phyloP scores from a whole-genome alignment of 2,888 invertebrate species.

The Ophion slaviceki region DNA sequence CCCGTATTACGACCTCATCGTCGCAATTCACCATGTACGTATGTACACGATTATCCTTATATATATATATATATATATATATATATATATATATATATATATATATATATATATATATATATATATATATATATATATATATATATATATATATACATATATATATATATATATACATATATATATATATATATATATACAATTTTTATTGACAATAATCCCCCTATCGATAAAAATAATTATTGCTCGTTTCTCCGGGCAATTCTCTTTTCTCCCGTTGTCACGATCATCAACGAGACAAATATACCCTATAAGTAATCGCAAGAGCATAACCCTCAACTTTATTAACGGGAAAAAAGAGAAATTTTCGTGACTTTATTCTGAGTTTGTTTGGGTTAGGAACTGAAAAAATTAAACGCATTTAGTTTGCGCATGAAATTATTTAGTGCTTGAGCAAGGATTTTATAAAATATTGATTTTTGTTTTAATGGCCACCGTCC shows the following conservation, averaged over 20 bases:
- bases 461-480: too few relatives aligned
- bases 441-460: too few relatives aligned
- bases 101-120: slow-evolving; percentile 8
- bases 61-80: neutral
- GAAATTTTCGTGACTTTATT: too few relatives aligned
- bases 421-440: too few relatives aligned
- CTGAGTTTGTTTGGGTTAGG: too few relatives aligned
- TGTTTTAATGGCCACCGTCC: too few relatives aligned
- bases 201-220: slow-evolving; percentile 38
- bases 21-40: slow-evolving; percentile 42
- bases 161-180: slow-evolving; percentile 30
- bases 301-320: slow-evolving; percentile 2
- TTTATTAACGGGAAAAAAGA: slow-evolving; percentile 18
- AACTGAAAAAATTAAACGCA: too few relatives aligned
- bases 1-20: slow-evolving; percentile 51
- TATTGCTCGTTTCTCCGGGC: slow-evolving; percentile 41
- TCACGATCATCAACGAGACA: slow-evolving; percentile 48
- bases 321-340: slow-evolving; percentile 34
- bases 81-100: slow-evolving; percentile 34
- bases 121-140: slow-evolving; percentile 14
- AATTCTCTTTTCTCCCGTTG: slow-evolving; percentile 54
- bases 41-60: slow-evolving; percentile 40
- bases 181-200: slow-evolving; percentile 6
- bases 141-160: neutral
- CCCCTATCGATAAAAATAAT: slow-evolving; percentile 57